Evolutionary conservation across 2,888 invertebrate species (phyloP).

Genomic region (Serripes groenlandicus): DNA sequence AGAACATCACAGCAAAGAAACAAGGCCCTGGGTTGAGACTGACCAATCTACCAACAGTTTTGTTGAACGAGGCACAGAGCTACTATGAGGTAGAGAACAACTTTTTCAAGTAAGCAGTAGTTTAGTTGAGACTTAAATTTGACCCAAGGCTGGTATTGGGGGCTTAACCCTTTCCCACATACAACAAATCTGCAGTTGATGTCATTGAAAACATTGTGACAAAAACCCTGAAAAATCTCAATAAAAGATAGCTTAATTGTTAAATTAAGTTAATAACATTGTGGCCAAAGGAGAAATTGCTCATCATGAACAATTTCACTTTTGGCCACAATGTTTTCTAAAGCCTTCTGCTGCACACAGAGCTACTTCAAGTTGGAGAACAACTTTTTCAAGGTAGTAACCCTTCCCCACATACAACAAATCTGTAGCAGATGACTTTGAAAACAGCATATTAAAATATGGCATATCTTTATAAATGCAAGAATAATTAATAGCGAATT

Average conservation of each 20-base stretch:
- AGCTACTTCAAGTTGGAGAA: neutral
- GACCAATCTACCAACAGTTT: neutral
- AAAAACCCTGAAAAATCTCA: neutral
- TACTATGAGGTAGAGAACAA: neutral
- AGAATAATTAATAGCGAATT: too few relatives aligned
- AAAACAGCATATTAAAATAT: too few relatives aligned
- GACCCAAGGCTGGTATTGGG: neutral
- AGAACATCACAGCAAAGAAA: neutral
- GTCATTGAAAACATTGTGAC: neutral
- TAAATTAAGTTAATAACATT: neutral
- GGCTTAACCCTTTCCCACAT: too few relatives aligned
- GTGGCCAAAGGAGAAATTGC: neutral
- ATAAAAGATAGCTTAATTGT: neutral
- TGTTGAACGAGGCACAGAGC: neutral
- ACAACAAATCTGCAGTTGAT: too few relatives aligned
- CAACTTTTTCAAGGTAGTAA: slow-evolving; percentile 11
- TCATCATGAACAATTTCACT: too few relatives aligned
- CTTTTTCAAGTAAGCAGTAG: slow-evolving; percentile 4
- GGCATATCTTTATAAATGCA: too few relatives aligned
- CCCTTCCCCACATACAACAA: too few relatives aligned
- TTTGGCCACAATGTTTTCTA: too few relatives aligned
- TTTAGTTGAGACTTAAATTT: neutral
- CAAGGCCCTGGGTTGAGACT: neutral
- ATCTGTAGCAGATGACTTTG: too few relatives aligned
- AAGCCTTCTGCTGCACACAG: too few relatives aligned